Percentiles rank a stretch among this genome's conserved stretches.
phyloP scores from a whole-genome alignment of 2,113 vertebrate genomes.

The Oreamnos americanus region DNA sequence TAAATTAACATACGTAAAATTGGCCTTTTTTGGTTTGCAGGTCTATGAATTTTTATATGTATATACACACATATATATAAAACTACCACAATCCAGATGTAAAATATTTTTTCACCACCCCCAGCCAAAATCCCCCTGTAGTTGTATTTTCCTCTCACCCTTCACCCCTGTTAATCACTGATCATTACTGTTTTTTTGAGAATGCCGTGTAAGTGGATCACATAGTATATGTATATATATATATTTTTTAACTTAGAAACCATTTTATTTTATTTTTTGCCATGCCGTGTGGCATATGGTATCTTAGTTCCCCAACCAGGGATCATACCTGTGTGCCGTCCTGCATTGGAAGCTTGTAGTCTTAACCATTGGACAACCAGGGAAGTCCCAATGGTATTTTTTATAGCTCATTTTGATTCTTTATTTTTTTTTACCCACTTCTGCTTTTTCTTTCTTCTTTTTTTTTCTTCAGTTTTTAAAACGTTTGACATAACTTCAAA shows the following conservation, averaged over 20 bases:
- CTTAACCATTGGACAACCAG: background rate
- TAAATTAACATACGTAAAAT: background rate
- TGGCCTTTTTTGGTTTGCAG: background rate
- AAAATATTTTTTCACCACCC: background rate
- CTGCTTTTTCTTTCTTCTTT: background rate
- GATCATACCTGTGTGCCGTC: background rate
- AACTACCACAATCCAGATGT: background rate
- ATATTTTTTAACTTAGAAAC: background rate
- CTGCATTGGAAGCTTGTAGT: background rate
- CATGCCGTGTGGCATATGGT: background rate
- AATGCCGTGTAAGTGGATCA: background rate
- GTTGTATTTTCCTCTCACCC: background rate
- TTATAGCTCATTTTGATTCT: background rate
- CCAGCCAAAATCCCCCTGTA: background rate
- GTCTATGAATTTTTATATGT: background rate
- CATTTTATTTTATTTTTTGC: background rate
- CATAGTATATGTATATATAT: background rate
- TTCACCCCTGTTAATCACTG: background rate
- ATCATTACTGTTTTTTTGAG: background rate
- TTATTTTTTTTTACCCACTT: background rate
- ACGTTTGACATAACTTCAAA: background rate
- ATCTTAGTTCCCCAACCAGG: background rate
- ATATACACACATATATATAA: background rate
- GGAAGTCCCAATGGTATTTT: background rate
- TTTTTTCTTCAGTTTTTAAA: background rate